phyloP scores from a whole-genome alignment of 2,888 invertebrate genomes.

The Catocala nupta region DNA sequence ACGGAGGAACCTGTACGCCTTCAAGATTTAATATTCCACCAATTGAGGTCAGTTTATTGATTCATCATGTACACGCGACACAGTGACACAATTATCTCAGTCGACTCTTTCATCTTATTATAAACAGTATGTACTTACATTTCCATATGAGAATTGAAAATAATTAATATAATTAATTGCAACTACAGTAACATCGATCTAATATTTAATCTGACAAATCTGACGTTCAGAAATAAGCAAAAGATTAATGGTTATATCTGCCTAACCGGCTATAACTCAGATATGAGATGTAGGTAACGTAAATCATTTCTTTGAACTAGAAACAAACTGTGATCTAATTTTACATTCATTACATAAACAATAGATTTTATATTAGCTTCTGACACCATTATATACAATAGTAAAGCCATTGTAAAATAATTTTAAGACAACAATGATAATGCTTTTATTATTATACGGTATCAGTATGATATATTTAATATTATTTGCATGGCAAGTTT shows the following conservation, averaged over 20 bases:
- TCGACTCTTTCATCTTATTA: neutral
- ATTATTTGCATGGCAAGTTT: conserved; percentile 14
- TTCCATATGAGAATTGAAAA: neutral
- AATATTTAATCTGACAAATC: neutral
- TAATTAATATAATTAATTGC: conserved; percentile 2
- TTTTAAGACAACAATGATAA: conserved; percentile 13
- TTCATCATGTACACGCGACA: conserved; percentile 8
- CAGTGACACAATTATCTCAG: conserved; percentile 5
- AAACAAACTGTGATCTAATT: conserved; percentile 22
- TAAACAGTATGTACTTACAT: neutral
- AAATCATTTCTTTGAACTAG: conserved; percentile 19
- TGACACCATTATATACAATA: conserved; percentile 19
- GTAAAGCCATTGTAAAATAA: conserved; percentile 9
- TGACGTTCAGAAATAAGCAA: neutral
- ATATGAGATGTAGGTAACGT: neutral
- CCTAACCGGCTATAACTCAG: neutral
- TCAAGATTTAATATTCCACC: neutral
- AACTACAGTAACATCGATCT: too few species aligned
- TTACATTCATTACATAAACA: conserved; percentile 24
- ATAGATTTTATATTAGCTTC: conserved; percentile 34
- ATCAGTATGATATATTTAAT: conserved; percentile 13
- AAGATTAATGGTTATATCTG: neutral
- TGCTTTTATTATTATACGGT: conserved; percentile 19
- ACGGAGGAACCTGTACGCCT: too few species aligned
- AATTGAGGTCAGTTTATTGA: conserved; percentile 10